Percentiles rank a stretch among this genome's conserved stretches.
Conservation (phyloP, 2,888 invertebrate species). For the Synergus japonicus region DNA sequence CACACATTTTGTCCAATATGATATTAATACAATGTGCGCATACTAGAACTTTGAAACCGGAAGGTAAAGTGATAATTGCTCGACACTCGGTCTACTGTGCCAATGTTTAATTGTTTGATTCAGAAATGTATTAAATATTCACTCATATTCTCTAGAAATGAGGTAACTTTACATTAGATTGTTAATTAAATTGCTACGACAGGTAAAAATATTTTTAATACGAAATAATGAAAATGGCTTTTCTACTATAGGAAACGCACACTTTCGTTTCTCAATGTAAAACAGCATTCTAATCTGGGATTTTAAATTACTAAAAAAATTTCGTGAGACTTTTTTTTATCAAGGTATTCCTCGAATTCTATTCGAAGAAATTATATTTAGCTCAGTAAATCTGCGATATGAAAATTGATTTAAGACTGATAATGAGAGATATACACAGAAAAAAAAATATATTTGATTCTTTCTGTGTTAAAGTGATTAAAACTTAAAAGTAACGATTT, state of each 20-base stretch:
- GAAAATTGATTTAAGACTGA: conserved; percentile 10
- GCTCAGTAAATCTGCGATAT: conserved; percentile 29
- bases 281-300: not conserved
- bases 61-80: conserved; percentile 34
- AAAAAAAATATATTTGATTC: too few species aligned
- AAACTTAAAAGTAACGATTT: not conserved
- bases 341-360: not conserved
- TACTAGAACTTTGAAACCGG: conserved; percentile 35
- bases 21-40: conserved; percentile 11
- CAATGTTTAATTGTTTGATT: conserved; percentile 32
- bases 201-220: not conserved
- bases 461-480: not conserved
- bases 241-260: not conserved
- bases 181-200: not conserved
- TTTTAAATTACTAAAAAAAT: not conserved
- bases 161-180: conserved; percentile 10
- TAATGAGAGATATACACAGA: not conserved
- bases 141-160: not conserved
- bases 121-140: conserved; percentile 11
- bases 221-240: not conserved
- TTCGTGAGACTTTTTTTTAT: not conserved
- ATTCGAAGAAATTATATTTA: not conserved
- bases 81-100: conserved; percentile 38
- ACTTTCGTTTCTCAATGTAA: not conserved
- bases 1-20: conserved; percentile 7